phyloP scores from a whole-genome alignment of 35 echinoderm and acorn worm species.

The Holothuria glaberrima region DNA sequence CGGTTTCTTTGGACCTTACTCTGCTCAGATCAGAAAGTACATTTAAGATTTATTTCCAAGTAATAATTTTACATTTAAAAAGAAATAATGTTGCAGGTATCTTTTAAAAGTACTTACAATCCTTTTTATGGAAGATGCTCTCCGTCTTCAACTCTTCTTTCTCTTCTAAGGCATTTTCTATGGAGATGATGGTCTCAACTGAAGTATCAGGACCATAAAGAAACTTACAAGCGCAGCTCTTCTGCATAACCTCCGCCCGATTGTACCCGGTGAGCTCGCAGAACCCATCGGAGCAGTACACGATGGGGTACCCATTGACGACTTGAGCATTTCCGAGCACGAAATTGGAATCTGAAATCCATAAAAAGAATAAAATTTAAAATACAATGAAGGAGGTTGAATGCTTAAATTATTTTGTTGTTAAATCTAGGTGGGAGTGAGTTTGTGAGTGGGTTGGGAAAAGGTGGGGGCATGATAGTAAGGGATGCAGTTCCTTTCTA shows the following conservation, averaged over 20 bases:
- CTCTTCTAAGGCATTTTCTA: constrained; percentile 84
- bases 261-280: constrained; percentile 95
- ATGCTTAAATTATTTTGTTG: no score
- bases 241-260: constrained; percentile 95
- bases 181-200: constrained; percentile 75
- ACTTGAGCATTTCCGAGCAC: constrained; percentile 98
- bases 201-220: constrained; percentile 91
- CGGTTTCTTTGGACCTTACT: no score
- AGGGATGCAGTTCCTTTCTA: no score
- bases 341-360: constrained; percentile 93
- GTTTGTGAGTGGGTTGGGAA: no score
- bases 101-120: constrained; percentile 92
- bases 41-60: no score
- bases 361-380: constrained; percentile 13
- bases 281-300: constrained; percentile 99
- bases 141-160: constrained; percentile 95
- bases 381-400: no score
- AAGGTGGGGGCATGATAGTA: no score
- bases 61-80: no score
- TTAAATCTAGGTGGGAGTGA: no score
- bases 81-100: no score
- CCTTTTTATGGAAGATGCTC: constrained; percentile 93
- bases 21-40: no score
- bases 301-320: constrained; percentile 79
- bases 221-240: constrained; percentile 91